Conservation (phyloP, 2,113 vertebrate genomes). For the Oxyruncus cristatus region DNA sequence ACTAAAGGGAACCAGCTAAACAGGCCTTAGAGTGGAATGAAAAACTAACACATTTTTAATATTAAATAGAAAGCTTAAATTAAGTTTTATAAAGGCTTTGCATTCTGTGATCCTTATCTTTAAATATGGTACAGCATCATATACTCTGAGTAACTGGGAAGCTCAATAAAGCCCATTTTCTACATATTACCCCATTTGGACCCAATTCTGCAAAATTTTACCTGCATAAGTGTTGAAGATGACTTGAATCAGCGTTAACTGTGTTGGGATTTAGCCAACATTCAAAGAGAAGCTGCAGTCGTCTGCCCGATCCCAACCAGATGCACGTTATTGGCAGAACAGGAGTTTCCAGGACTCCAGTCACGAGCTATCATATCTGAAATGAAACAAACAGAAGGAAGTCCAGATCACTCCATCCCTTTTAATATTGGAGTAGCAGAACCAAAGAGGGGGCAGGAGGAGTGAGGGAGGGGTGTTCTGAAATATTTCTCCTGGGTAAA, state of each 20-base stretch:
- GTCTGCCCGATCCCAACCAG: not conserved
- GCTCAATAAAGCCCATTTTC: not conserved
- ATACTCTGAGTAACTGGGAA: not conserved
- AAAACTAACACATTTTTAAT: not conserved
- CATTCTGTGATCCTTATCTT: not conserved
- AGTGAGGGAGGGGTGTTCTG: not conserved
- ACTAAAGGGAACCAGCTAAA: not conserved
- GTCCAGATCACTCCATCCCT: not conserved
- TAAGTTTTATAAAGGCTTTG: not conserved
- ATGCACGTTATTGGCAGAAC: fast-evolving
- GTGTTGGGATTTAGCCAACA: fast-evolving
- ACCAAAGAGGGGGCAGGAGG: not conserved
- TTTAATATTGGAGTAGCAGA: not conserved
- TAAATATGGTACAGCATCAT: not conserved
- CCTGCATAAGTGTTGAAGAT: not conserved
- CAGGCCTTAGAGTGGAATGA: not conserved
- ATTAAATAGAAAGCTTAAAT: not conserved
- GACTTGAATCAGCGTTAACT: not conserved
- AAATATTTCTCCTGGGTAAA: not conserved
- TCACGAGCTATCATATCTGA: not conserved
- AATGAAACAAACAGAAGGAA: not conserved
- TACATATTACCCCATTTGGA: fast-evolving
- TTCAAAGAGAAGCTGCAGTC: fast-evolving
- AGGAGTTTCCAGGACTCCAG: not conserved
- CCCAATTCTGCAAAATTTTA: not conserved